phyloP scores from a whole-genome alignment of 2,113 vertebrate genomes.

The Siphamia tubifer region DNA sequence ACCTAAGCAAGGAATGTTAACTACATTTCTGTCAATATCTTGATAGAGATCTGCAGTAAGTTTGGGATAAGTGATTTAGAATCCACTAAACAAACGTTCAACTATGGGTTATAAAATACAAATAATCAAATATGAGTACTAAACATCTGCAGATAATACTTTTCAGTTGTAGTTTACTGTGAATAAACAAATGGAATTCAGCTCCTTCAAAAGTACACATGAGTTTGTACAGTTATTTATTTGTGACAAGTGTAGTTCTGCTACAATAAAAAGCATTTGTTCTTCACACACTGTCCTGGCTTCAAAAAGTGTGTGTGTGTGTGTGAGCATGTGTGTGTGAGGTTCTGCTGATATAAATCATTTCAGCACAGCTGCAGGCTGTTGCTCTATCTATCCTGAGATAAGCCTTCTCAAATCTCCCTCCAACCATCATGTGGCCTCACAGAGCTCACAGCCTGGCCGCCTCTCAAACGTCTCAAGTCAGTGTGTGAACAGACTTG shows the following conservation, averaged over 20 bases:
- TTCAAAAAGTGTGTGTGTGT: conserved; percentile 27
- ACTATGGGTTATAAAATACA: no score
- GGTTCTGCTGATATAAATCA: conserved; percentile 78
- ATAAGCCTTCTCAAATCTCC: conserved; percentile 84
- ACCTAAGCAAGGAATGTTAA: no score
- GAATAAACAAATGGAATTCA: conserved; percentile 35
- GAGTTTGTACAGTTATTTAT: conserved; percentile 50
- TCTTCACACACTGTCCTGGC: conserved; percentile 42
- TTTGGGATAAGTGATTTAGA: no score
- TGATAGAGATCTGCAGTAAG: no score
- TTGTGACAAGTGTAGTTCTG: conserved; percentile 42
- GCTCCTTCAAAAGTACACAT: conserved; percentile 57
- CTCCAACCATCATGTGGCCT: conserved; percentile 75
- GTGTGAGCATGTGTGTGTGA: conserved; percentile 31
- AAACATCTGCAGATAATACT: conserved; percentile 27
- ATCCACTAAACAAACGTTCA: no score
- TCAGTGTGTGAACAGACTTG: conserved; percentile 35
- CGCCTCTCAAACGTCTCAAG: conserved; percentile 64
- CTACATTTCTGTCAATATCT: no score
- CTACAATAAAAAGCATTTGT: conserved; percentile 45
- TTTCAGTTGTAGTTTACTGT: neutral
- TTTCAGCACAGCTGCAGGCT: conserved; percentile 79
- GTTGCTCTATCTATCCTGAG: conserved; percentile 73
- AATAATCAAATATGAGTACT: no score
- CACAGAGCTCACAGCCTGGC: conserved; percentile 51